Evolutionary conservation across 1,140 invertebrate genomes (phyloP).

Genomic region (Samia ricini): DNA sequence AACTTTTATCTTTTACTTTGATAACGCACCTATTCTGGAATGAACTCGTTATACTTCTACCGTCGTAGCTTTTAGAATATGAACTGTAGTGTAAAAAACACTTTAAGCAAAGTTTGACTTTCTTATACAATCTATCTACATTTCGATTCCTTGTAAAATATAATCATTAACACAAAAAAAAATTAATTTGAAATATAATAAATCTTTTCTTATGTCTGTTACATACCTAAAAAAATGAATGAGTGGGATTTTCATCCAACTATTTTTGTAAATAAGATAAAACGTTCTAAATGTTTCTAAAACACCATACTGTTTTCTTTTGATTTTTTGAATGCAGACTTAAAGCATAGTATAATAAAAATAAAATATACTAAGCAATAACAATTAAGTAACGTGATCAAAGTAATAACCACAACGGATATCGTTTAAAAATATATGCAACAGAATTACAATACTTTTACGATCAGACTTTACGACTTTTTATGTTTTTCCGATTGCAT

Average conservation of each 20-base stretch:
- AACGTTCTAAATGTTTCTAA: too few species aligned
- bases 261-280: too few species aligned
- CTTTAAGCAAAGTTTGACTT: neutral
- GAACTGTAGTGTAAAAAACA: neutral
- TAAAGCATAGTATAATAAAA: neutral
- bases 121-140: neutral
- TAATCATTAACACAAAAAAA: too few species aligned
- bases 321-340: too few species aligned
- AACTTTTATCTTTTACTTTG: constrained; percentile 62
- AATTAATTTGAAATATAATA: too few species aligned
- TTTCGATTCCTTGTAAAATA: neutral
- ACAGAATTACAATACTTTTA: constrained; percentile 64
- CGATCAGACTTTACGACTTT: constrained; percentile 68
- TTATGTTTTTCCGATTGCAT: constrained; percentile 68
- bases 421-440: constrained; percentile 28
- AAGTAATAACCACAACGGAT: neutral
- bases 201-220: too few species aligned
- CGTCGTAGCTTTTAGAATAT: constrained; percentile 9
- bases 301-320: too few species aligned
- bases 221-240: too few species aligned
- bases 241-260: too few species aligned
- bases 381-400: constrained; percentile 5
- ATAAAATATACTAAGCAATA: neutral
- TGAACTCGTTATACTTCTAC: constrained; percentile 28
- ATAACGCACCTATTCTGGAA: constrained; percentile 33